These are phyloP conservation scores for Coptodon rendalli DNA, from an alignment of 2,113 vertebrate genomes.

Conservation along the genomic window DNA sequence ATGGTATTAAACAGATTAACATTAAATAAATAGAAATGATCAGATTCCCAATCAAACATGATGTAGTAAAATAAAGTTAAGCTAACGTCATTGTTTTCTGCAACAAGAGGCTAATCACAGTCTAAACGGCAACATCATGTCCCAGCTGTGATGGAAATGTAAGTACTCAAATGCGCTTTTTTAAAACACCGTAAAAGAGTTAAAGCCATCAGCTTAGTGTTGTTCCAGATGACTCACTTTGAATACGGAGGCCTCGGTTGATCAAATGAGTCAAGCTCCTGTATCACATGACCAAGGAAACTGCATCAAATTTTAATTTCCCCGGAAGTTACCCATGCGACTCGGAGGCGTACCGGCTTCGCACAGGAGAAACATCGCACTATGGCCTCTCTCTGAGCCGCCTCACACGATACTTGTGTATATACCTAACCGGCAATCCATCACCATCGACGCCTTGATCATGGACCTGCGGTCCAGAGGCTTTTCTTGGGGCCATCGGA, in stretches of 20 bases:
- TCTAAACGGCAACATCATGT: background rate
- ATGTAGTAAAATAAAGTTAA: background rate
- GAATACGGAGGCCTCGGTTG: background rate
- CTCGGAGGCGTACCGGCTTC: constrained; percentile 64
- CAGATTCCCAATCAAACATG: background rate
- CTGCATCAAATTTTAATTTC: constrained; percentile 45
- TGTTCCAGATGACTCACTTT: background rate
- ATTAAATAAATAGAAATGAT: background rate
- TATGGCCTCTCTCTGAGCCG: constrained; percentile 69
- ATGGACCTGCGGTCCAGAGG: constrained; percentile 76
- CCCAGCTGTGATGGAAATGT: background rate
- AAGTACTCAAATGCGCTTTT: background rate
- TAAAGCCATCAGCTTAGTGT: background rate
- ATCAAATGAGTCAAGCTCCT: background rate
- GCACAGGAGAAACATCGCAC: constrained; percentile 47
- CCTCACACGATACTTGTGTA: constrained; percentile 51
- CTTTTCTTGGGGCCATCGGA: constrained; percentile 61
- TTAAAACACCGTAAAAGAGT: background rate
- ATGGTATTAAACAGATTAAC: background rate
- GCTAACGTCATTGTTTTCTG: background rate
- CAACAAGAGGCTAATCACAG: background rate
- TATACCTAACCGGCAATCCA: constrained; percentile 70
- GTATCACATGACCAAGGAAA: constrained; percentile 53
- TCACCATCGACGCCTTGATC: constrained; percentile 76
- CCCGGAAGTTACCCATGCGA: constrained; percentile 71